phyloP scores from a whole-genome alignment of 2,797 vertebrate genomes.

The Philypnodon macrostomus region DNA sequence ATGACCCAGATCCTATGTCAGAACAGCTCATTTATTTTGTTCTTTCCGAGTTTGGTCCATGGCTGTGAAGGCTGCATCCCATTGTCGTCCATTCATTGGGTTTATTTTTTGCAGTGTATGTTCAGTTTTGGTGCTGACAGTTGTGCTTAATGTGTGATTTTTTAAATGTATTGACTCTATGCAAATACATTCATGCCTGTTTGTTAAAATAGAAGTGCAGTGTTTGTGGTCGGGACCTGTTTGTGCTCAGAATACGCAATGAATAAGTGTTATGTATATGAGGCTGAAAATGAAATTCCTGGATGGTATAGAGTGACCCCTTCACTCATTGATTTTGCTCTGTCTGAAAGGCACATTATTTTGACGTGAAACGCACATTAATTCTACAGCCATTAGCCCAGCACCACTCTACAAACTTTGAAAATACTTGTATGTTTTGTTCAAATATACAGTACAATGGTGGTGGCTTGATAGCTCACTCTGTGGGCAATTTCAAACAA shows the following conservation, averaged over 20 bases:
- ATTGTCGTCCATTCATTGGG: no score
- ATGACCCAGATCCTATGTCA: no score
- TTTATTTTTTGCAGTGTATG: conserved; percentile 10
- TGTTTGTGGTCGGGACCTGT: conserved; percentile 33
- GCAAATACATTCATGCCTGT: conserved; percentile 19
- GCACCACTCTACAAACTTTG: conserved; percentile 44
- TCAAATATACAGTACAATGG: no score
- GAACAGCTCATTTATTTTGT: no score
- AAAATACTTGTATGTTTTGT: no score
- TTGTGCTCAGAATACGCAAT: conserved; percentile 33
- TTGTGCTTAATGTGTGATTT: conserved; percentile 7
- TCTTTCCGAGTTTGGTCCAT: no score
- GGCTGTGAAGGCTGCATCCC: no score
- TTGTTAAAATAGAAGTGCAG: conserved; percentile 8
- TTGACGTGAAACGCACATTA: conserved; percentile 60
- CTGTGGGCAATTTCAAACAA: no score
- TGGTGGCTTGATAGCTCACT: no score
- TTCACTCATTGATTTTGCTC: conserved; percentile 64
- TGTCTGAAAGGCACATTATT: conserved; percentile 46
- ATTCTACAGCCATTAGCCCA: conserved; percentile 42
- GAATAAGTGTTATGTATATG: conserved; percentile 57
- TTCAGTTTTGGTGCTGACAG: conserved; percentile 4
- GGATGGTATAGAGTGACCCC: conserved; percentile 51
- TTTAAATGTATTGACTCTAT: conserved; percentile 22
- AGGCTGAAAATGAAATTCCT: conserved; percentile 58